Conservation (phyloP, 2,797 vertebrate genomes). For the Pseudopleuronectes americanus region DNA sequence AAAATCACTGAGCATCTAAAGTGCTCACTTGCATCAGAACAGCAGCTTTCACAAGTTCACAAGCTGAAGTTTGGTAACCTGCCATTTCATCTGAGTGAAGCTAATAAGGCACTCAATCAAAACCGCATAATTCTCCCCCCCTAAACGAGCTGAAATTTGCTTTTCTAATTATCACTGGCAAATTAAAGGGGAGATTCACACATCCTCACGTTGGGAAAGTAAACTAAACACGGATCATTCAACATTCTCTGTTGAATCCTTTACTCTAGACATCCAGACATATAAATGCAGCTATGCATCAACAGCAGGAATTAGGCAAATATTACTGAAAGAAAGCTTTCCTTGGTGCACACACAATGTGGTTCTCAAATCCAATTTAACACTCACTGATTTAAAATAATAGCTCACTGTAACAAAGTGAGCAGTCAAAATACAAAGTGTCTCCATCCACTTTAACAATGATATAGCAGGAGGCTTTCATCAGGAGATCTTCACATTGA, state of each 20-base stretch:
- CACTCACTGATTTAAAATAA: slow-evolving; percentile 12
- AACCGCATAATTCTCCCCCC: background rate
- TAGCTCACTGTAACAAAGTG: background rate
- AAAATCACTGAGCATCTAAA: background rate
- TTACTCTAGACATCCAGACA: background rate
- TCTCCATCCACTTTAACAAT: slow-evolving; percentile 26
- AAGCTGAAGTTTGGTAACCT: slow-evolving; percentile 1
- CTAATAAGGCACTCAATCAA: slow-evolving; percentile 12
- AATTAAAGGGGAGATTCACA: slow-evolving; percentile 10
- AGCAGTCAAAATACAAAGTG: background rate
- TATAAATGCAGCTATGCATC: background rate
- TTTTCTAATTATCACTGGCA: slow-evolving; percentile 13
- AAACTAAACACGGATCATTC: slow-evolving; percentile 1
- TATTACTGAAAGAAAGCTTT: background rate
- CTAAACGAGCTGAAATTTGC: slow-evolving; percentile 5
- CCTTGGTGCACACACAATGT: background rate
- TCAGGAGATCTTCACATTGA: slow-evolving; percentile 38
- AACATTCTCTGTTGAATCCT: background rate
- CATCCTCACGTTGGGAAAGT: background rate
- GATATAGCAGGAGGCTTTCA: slow-evolving; percentile 1
- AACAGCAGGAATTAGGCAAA: background rate
- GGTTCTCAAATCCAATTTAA: slow-evolving; percentile 9
- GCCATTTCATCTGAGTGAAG: slow-evolving; percentile 16
- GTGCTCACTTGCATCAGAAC: slow-evolving; percentile 2
- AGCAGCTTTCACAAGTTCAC: slow-evolving; percentile 10